phyloP scores from a whole-genome alignment of 2,888 invertebrate genomes.

The Caradrina kadenii region DNA sequence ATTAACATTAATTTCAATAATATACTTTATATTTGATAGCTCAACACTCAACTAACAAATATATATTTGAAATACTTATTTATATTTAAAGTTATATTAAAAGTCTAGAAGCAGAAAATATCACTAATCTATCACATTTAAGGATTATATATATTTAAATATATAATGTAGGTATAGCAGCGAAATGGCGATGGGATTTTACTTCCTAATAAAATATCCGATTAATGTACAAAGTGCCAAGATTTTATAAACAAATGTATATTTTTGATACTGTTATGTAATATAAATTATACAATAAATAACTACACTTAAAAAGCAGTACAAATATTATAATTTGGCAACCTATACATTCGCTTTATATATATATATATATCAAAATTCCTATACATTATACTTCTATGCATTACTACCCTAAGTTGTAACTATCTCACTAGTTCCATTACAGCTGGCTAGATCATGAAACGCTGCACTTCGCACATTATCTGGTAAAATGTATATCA shows the following conservation, averaged over 20 bases:
- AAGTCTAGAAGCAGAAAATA: slow-evolving; percentile 63
- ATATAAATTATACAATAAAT: slow-evolving; percentile 4
- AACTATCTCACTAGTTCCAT: neutral
- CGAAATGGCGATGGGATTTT: slow-evolving; percentile 31
- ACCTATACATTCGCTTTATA: neutral
- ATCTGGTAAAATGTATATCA: slow-evolving; percentile 30
- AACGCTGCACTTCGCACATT: slow-evolving; percentile 26
- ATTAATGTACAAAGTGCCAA: slow-evolving; percentile 21
- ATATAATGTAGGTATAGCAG: slow-evolving; percentile 10
- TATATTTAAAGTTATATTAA: slow-evolving; percentile 27
- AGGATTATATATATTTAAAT: slow-evolving; percentile 29
- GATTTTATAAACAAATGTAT: neutral
- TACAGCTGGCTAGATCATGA: neutral
- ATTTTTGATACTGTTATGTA: neutral
- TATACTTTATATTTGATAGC: neutral
- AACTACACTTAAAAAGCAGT: slow-evolving; percentile 2
- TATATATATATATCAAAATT: neutral
- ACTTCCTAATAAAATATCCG: slow-evolving; percentile 33
- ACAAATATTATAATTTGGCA: slow-evolving; percentile 12
- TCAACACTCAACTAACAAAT: slow-evolving; percentile 29
- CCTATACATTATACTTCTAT: neutral
- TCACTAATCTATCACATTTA: slow-evolving; percentile 67
- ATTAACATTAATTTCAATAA: neutral
- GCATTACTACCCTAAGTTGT: neutral
- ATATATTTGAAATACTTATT: slow-evolving; percentile 22